phyloP scores from a whole-genome alignment of 2,797 vertebrate species.

The Syndactyla subalaris region DNA sequence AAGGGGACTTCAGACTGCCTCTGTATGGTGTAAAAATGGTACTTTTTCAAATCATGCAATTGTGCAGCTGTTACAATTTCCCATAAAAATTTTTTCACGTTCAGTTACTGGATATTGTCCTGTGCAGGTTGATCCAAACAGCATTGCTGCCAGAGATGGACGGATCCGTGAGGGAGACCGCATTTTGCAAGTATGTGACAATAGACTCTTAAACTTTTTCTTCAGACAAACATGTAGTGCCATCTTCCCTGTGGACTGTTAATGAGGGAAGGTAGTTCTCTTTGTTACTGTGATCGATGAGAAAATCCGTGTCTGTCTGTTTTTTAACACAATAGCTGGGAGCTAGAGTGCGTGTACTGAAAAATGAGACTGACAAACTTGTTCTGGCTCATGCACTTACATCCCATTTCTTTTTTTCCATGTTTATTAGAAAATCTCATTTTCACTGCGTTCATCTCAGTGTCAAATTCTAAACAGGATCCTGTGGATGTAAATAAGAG shows the following conservation, averaged over 20 bases:
- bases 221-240: neutral
- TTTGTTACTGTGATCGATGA: slow-evolving; percentile 61
- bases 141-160: slow-evolving; percentile 93
- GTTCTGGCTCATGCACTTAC: slow-evolving; percentile 62
- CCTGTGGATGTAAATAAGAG: slow-evolving; percentile 19
- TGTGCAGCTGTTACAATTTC: neutral
- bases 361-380: slow-evolving; percentile 68
- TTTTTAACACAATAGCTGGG: slow-evolving; percentile 59
- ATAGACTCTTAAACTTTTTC: slow-evolving; percentile 6
- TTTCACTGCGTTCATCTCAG: neutral
- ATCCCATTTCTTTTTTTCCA: slow-evolving; percentile 27
- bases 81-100: neutral
- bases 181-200: slow-evolving; percentile 90
- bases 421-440: slow-evolving; percentile 71
- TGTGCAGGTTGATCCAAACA: slow-evolving; percentile 90
- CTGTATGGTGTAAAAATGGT: neutral
- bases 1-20: neutral
- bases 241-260: slow-evolving; percentile 33
- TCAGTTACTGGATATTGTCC: neutral
- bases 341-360: slow-evolving; percentile 27
- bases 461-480: slow-evolving; percentile 47
- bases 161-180: slow-evolving; percentile 94
- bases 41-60: neutral
- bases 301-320: slow-evolving; percentile 67
- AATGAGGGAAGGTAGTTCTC: slow-evolving; percentile 61